Conservation (phyloP, 2,797 vertebrate species). For the Sebastes nivosus region DNA sequence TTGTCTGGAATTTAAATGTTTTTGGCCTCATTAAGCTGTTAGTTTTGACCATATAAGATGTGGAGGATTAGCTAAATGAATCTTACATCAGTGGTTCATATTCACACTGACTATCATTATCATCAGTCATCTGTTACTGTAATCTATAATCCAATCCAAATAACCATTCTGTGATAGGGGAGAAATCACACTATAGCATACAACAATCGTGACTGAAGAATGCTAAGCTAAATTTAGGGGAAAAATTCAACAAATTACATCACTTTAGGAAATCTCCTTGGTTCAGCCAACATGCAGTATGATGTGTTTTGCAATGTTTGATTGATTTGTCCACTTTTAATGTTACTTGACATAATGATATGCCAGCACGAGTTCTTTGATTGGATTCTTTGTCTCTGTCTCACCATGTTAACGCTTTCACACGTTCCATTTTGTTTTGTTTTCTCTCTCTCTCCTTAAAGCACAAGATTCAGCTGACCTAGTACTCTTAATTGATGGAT, state of each 20-base stretch:
- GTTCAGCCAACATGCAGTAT: slow-evolving; percentile 97
- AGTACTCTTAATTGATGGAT: slow-evolving; percentile 99
- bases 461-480: slow-evolving; percentile 96
- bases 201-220: background rate
- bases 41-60: background rate
- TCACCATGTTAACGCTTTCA: slow-evolving; percentile 92
- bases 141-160: background rate
- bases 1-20: background rate
- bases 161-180: background rate
- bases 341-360: slow-evolving; percentile 85
- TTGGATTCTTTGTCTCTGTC: slow-evolving; percentile 68
- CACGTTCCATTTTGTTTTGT: slow-evolving; percentile 87
- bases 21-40: background rate
- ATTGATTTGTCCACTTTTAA: slow-evolving; percentile 87
- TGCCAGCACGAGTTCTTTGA: slow-evolving; percentile 83
- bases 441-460: slow-evolving; percentile 82
- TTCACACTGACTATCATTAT: background rate
- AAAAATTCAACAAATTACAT: background rate
- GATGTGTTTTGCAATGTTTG: slow-evolving; percentile 83
- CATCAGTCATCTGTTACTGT: background rate
- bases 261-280: slow-evolving; percentile 63
- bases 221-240: background rate
- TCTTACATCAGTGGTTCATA: background rate
- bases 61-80: background rate
- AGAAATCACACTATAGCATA: background rate